phyloP scores from a whole-genome alignment of 2,888 invertebrate species.

The Acronicta leporina region DNA sequence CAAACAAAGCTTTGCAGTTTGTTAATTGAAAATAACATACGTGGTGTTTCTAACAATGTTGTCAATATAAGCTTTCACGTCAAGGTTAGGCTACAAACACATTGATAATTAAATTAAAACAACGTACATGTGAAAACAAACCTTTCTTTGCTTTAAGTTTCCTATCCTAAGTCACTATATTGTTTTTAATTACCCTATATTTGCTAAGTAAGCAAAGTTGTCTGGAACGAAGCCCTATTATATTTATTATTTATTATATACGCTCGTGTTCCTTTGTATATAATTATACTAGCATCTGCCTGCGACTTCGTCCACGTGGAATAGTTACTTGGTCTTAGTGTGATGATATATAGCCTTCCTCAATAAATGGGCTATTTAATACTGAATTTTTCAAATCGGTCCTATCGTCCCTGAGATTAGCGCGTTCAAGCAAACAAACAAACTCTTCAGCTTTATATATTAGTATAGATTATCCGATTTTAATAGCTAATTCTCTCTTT shows the following conservation, averaged over 20 bases:
- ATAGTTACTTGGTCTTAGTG: too few relatives aligned
- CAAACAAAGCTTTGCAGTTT: background rate
- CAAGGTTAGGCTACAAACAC: background rate
- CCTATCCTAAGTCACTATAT: background rate
- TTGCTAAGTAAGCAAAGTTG: background rate
- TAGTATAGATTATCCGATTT: too few relatives aligned
- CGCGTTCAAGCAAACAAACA: too few relatives aligned
- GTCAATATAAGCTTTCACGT: slow-evolving; percentile 1
- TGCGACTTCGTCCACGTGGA: too few relatives aligned
- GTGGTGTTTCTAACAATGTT: background rate
- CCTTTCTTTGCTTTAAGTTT: background rate
- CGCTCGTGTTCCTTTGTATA: background rate
- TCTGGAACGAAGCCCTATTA: background rate
- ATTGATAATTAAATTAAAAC: slow-evolving; percentile 16
- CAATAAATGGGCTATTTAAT: too few relatives aligned
- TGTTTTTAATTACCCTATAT: slow-evolving; percentile 8
- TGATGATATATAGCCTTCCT: too few relatives aligned
- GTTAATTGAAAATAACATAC: background rate
- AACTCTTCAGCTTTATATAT: too few relatives aligned
- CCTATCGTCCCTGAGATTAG: too few relatives aligned
- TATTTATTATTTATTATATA: too few relatives aligned
- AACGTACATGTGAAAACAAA: slow-evolving; percentile 4
- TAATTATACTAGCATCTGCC: too few relatives aligned
- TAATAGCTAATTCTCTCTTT: background rate
- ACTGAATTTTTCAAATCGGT: too few relatives aligned